Percentiles rank a stretch among this genome's conserved stretches.
These are phyloP conservation scores for Drosophila nr. medialis DNA, from an alignment of 2,888 invertebrate genomes.

Conservation along the genomic window DNA sequence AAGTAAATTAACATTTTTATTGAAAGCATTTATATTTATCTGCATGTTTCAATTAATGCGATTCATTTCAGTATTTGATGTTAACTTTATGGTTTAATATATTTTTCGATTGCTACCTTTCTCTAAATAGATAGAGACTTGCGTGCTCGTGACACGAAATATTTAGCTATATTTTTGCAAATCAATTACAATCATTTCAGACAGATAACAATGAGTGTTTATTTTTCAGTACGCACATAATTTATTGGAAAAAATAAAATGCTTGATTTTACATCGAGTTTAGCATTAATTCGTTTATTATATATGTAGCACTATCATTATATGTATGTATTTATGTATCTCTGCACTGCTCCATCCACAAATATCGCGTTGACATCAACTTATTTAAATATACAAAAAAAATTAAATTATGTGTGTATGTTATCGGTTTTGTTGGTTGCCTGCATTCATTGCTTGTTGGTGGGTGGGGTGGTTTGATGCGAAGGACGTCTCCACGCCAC, in stretches of 20 bases:
- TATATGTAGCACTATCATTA: constrained; percentile 47
- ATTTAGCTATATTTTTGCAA: not conserved
- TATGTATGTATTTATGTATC: constrained; percentile 29
- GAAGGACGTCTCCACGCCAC: constrained; percentile 14
- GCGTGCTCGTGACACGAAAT: constrained; percentile 4
- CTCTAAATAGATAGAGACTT: not conserved
- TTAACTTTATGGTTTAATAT: constrained; percentile 1
- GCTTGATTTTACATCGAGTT: constrained; percentile 17
- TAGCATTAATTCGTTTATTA: constrained; percentile 32
- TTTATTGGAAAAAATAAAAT: constrained; percentile 16
- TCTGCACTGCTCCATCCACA: constrained; percentile 22
- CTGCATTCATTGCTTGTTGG: constrained; percentile 10
- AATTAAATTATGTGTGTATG: constrained; percentile 25
- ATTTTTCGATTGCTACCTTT: not conserved
- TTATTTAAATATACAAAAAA: constrained; percentile 59
- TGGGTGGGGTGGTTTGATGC: constrained; percentile 9
- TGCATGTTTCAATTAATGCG: not conserved
- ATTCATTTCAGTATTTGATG: constrained; percentile 6
- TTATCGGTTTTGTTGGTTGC: constrained; percentile 33
- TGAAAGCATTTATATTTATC: not conserved
- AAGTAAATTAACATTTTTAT: not conserved
- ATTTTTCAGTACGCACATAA: constrained; percentile 8
- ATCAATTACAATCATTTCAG: not conserved
- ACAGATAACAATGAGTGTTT: not conserved
- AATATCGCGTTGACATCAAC: constrained; percentile 36